These are phyloP conservation scores for Myiotriccus ornatus DNA, from an alignment of 2,797 vertebrate genomes.

Conservation along the genomic window DNA sequence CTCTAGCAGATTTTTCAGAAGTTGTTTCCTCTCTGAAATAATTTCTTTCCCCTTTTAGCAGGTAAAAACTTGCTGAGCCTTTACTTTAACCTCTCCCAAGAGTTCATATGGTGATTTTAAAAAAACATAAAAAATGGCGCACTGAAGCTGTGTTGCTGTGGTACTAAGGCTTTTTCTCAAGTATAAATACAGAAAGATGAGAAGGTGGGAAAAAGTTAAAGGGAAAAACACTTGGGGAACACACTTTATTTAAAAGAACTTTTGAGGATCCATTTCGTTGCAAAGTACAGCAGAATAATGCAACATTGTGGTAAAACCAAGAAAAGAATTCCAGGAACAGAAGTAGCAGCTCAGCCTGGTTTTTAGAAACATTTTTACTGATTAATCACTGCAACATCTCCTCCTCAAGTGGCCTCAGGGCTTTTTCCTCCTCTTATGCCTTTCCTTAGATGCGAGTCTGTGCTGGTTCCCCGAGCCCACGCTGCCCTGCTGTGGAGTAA, in stretches of 20 bases:
- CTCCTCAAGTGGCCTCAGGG: not conserved
- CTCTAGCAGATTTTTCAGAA: not conserved
- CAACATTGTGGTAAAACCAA: not conserved
- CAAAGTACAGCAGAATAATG: not conserved
- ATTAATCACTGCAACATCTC: not conserved
- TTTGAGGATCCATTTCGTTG: not conserved
- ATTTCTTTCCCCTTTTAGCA: not conserved
- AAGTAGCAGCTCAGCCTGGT: not conserved
- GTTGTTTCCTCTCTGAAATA: not conserved
- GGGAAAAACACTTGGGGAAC: not conserved
- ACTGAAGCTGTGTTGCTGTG: rapidly evolving
- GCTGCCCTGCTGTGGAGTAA: not conserved
- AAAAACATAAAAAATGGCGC: not conserved
- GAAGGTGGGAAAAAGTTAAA: not conserved
- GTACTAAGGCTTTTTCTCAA: not conserved
- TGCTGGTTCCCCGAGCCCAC: not conserved
- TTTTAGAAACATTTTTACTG: not conserved
- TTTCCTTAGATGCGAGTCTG: not conserved
- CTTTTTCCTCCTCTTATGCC: not conserved
- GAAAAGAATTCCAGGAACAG: not conserved
- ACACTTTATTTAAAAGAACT: not conserved
- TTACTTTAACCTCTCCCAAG: not conserved
- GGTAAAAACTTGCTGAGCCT: not conserved
- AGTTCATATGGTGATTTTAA: not conserved
- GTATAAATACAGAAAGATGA: not conserved